Evolutionary conservation across 2,888 invertebrate genomes (phyloP), one percentile per base, ranked within the genome.

Genomic region (Cephus spinipes): DNA sequence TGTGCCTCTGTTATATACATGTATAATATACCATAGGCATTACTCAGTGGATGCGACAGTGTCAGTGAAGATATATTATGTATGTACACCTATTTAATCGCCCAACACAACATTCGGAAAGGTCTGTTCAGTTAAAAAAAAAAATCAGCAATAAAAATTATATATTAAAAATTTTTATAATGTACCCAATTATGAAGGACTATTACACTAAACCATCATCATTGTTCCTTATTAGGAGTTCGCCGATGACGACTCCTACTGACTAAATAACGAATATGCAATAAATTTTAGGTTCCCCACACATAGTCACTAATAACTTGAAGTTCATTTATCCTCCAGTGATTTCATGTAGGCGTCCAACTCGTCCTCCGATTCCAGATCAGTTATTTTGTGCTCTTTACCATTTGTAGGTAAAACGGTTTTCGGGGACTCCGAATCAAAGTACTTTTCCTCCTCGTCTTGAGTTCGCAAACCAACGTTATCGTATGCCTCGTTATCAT

Each of bases 391-490:
- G 15, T 15, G 12, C 40, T 40, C 40, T 40, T 40, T 4, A 15
- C 40, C 6, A 68, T 85, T 84, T 69, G 85, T 83, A 73, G 79
- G 35, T 76, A 85, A 77, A 68, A 87, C 84, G 71, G 92, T 92
- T 82, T 95, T 94, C 82, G 95, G 95, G 35, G 94, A 94, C 90
- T 97, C 97, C 4, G 95, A 95, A 90, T 97, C 97, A 92, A 98
- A 98, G 91, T 98, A 98, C 88, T 95, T 95, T 85, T 98, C 98
- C 91, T 98, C 97, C 83, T 95, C 96, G 92, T 98, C 98, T 86
- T 95, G 95, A 71, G 94, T 94, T 79, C 95, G 91, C 76, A 96
- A 93, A 79, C 95, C 95, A 81, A 95, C 90, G 85, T 95, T 94
- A 91, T 98, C 98, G 91, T 96, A 96, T 76, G 95, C 95, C 73